Evolutionary conservation across 92 coral and sea anemone species (phyloP), one percentile per base, ranked within the genome.

Genomic region (Blastomussa wellsi): DNA sequence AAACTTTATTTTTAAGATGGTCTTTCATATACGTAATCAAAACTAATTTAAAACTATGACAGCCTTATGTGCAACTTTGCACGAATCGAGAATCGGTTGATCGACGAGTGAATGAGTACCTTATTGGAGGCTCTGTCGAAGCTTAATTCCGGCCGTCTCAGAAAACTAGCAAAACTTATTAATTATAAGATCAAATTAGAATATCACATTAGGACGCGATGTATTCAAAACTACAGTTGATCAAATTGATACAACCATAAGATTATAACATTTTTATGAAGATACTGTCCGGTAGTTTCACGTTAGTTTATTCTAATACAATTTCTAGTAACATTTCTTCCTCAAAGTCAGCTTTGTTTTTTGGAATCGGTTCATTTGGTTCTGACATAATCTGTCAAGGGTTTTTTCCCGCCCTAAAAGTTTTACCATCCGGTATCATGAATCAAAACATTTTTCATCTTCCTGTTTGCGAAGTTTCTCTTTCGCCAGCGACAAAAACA

Each of bases 401-500:
- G 73, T 70, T 81, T 37, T 69, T 44, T 37, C 49, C 85, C 9
- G 48, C 62, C 33, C 6, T 8, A 24, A 52, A 49, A 51, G 33
- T 70, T 7, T 13, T 7, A 12, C 31, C 86, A 33, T 82, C 86
- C 86, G 78, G 86, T 82, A 0, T 9, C 12, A 6, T 5, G 39
- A n/a, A n/a, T 33, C 36, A 35, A 47, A 48, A 69, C 62, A 44
- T 33, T 35, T 72, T 51, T 19, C 14, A 31, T 76, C 53, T 72
- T 51, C 85, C 77, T 79, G 83, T 79, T 62, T n/a, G 24, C 24
- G 28, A 47, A 24, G 9, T 32, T 13, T 71, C 22, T 52, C 37
- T 82, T 82, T 81, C 75, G 86, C 37, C 52, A 36, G 28, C n/a
- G 35, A 38, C 52, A 48, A 70, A 3, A 70, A n/a, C 82, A 48